A percentile compares a stretch with the other conserved stretches of the same genome.
phyloP scores from a whole-genome alignment of 2,113 vertebrate species.

The Proterorhinus semilunaris region DNA sequence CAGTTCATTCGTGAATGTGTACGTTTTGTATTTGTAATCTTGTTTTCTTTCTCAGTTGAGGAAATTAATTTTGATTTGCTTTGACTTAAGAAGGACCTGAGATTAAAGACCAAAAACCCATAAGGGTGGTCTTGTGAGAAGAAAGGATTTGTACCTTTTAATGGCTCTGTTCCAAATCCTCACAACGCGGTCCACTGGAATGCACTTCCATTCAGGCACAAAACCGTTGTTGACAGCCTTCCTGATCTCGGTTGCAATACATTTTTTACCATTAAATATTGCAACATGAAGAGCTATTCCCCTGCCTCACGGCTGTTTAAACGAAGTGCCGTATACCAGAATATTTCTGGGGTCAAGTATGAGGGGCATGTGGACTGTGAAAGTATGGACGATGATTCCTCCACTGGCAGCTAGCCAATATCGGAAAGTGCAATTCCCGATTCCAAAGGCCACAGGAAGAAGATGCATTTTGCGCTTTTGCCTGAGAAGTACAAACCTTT shows the following conservation, averaged over 20 bases:
- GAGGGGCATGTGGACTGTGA: slow-evolving; percentile 53
- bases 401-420: background rate
- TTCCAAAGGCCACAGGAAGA: slow-evolving; percentile 35
- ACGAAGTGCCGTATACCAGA: slow-evolving; percentile 24
- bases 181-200: slow-evolving; percentile 43
- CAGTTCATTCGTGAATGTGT: background rate
- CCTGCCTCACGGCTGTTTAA: slow-evolving; percentile 44
- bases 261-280: slow-evolving; percentile 15
- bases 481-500: slow-evolving; percentile 67
- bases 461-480: slow-evolving; percentile 59
- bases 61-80: slow-evolving; percentile 12
- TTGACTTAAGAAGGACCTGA: background rate
- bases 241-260: slow-evolving; percentile 32
- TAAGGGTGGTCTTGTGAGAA: slow-evolving; percentile 28
- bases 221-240: slow-evolving; percentile 51
- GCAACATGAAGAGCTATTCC: slow-evolving; percentile 66
- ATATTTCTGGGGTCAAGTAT: slow-evolving; percentile 37
- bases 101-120: background rate
- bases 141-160: slow-evolving; percentile 60
- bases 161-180: slow-evolving; percentile 55
- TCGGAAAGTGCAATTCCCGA: background rate
- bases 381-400: background rate
- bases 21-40: background rate
- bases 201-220: slow-evolving; percentile 60
- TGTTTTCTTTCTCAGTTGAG: background rate